Evolutionary conservation across 2,888 invertebrate species (phyloP).

Genomic region (Endomychus coccineus): DNA sequence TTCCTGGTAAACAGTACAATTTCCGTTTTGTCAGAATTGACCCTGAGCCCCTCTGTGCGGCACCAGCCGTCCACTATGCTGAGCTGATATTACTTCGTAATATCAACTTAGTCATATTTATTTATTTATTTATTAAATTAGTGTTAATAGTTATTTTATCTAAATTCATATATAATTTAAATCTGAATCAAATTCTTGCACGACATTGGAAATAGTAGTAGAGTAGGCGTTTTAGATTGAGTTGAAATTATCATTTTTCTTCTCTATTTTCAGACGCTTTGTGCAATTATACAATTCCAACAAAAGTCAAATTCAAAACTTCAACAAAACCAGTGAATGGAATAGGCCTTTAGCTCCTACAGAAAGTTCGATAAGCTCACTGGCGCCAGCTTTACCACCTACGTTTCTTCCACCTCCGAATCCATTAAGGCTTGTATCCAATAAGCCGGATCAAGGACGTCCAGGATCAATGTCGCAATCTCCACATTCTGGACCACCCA

Average conservation of each 20-base stretch:
- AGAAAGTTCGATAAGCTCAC: constrained; percentile 39
- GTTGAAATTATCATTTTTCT: no score
- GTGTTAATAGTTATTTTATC: no score
- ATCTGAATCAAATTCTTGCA: not conserved
- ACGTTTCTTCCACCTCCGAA: constrained; percentile 51
- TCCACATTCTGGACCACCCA: constrained; percentile 55
- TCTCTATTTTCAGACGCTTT: constrained; percentile 37
- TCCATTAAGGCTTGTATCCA: constrained; percentile 50
- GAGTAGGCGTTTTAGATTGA: no score
- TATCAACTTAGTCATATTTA: no score
- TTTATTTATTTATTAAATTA: no score
- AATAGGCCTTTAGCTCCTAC: constrained; percentile 42
- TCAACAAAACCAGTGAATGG: constrained; percentile 40
- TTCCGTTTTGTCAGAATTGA: no score
- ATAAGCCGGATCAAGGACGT: constrained; percentile 44
- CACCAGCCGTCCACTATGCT: no score
- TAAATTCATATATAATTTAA: no score
- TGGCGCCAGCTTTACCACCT: constrained; percentile 44
- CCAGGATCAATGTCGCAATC: constrained; percentile 43
- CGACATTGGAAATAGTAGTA: no score
- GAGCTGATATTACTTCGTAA: no score
- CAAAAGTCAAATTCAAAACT: constrained; percentile 34
- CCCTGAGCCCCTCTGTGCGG: no score
- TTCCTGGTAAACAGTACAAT: no score
- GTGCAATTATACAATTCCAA: constrained; percentile 39